Evolutionary conservation across 2,888 invertebrate species (phyloP).

Genomic region (Entomobrya multifasciata): DNA sequence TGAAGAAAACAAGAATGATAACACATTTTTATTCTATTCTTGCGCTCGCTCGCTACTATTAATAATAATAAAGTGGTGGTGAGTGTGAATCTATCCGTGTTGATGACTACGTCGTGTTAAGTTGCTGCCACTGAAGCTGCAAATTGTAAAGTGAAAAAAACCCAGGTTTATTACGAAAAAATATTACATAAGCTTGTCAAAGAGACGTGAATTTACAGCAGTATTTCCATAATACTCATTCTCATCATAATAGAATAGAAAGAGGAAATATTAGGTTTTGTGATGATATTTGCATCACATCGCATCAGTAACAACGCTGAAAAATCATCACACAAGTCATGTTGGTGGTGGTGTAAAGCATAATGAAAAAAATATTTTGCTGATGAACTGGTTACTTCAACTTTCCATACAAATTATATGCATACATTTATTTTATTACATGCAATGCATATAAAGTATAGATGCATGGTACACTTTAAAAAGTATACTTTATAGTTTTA

Average conservation of each 20-base stretch:
- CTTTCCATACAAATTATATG: constrained; percentile 23
- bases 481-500: background rate
- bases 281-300: too few species aligned
- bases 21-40: background rate
- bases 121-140: background rate
- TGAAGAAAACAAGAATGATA: background rate
- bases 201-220: background rate
- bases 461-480: background rate
- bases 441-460: constrained; percentile 2
- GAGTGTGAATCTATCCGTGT: background rate
- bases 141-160: background rate
- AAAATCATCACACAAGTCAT: background rate
- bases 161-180: background rate
- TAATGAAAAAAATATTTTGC: constrained; percentile 41
- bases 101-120: background rate
- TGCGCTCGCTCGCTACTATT: too few species aligned
- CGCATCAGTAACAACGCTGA: background rate
- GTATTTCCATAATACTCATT: constrained; percentile 18
- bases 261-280: too few species aligned
- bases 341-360: background rate
- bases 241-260: too few species aligned
- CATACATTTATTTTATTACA: constrained; percentile 1
- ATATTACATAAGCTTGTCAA: constrained; percentile 1
- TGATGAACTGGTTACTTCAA: constrained; percentile 64
- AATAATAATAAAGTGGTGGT: background rate